Evolutionary conservation across 2,888 invertebrate species (phyloP), one percentile per base, ranked within the genome.

Genomic region (Ormyrus pomaceus): DNA sequence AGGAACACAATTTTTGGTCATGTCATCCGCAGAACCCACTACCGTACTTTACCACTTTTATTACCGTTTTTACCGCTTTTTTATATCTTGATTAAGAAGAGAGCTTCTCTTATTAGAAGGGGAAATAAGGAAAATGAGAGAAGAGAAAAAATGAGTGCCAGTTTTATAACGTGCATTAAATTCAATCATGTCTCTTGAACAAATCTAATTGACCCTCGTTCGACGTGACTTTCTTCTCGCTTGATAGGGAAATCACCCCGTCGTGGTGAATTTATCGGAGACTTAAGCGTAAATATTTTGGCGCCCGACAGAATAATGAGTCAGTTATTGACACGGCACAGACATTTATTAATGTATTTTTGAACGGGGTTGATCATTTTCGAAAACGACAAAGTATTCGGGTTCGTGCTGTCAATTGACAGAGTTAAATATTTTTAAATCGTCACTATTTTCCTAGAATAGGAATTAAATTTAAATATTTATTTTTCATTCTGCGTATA

Each of bases 281-380:
- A 70, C 62, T 34, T 45, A 34, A 70, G 8, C 11, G 62, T 70
- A 69, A 77, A 77, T 77, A 77, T 77, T 76, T 69, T 69, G 68
- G 51, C 8, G 48, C 34, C 45, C 4, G 56, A 56, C 9, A 45
- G 10, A 13, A 48, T 50, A 34, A 68, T 61, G 45, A 59, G 58
- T 59, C n/a, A 9, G 19, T 19, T 19, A 19, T 19, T 19, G 19
- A 58, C 58, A 13, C 3, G 65, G 19, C 51, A 19, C 10, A 19
- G 50, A 65, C 10, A 19, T 5, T 51, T 51, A 65, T 19, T 9
- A 65, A 34, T 13, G 51, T 65, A 13, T 13, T 65, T 65, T 51
- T 65, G 13, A 13, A 9, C 50, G 19, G 19, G 19, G 19, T 19
- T 19, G 19, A 19, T 19, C 19, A 2, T 19, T 19, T 19, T 19